Evolutionary conservation across 2,797 vertebrate genomes (phyloP).

Genomic region (Macroramphosus scolopax): DNA sequence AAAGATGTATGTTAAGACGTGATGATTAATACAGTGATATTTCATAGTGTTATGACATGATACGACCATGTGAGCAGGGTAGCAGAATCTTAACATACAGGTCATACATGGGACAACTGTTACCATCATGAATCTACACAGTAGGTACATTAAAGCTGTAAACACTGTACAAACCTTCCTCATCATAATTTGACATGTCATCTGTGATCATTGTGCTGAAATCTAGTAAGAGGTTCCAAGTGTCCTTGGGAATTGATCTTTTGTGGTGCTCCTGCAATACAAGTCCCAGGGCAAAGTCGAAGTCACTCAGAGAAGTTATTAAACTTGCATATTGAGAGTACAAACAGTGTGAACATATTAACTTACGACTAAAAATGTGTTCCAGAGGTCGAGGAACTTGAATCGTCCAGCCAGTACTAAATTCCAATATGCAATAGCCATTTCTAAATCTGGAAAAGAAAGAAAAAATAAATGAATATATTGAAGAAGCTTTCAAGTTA

Average conservation of each 20-base stretch:
- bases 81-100: background rate
- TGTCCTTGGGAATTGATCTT: constrained; percentile 98
- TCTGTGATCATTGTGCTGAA: constrained; percentile 99
- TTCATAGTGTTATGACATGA: background rate
- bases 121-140: background rate
- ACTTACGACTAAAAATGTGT: constrained; percentile 99
- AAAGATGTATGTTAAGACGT: background rate
- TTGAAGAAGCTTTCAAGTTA: background rate
- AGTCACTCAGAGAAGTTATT: background rate
- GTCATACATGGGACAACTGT: background rate
- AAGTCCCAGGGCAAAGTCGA: constrained; percentile 14
- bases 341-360: background rate
- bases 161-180: constrained; percentile 86
- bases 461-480: constrained; percentile 28
- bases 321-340: background rate
- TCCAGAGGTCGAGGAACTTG: constrained; percentile 99
- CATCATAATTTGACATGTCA: constrained; percentile 98
- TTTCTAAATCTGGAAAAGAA: constrained; percentile 92
- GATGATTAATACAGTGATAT: background rate
- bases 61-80: background rate
- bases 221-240: constrained; percentile 98
- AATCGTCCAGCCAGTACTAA: constrained; percentile 99
- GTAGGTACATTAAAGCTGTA: background rate
- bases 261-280: constrained; percentile 92
- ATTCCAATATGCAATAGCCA: constrained; percentile 99